Evolutionary conservation across 2,113 vertebrate genomes (phyloP), one percentile per base, ranked within the genome.

Genomic region (Alaudala cheleensis): DNA sequence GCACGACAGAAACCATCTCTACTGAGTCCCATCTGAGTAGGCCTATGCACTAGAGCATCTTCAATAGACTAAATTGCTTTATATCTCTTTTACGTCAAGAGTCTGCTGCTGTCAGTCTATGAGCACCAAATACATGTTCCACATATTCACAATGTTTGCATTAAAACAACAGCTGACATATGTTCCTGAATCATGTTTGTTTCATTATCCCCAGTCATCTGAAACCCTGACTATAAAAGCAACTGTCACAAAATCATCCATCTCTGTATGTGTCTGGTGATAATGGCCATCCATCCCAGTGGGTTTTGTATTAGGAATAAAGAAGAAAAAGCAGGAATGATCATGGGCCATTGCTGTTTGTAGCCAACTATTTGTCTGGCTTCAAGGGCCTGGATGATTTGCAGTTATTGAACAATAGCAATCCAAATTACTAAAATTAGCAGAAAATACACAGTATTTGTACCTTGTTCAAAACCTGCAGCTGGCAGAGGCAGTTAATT

Each of bases 401-500:
- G 54, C 51, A 47, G 26, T 51, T 40, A 57, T 42, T 57, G 65
- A 87, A 69, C 5, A 93, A n/a, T 39, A 37, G 54, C 74, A 73
- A 64, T 78, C 21, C 21, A 92, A 89, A 94, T 80, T 23, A 86
- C 93, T 80, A 60, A 88, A 94, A 95, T 94, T 73, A 95, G 37
- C 33, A 72, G 56, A 92, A 74, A 54, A 81, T 66, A 74, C 14
- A 28, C 16, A 84, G 29, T 70, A 47, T 86, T 90, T 78, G 54
- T 56, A 80, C 44, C 66, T 67, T 80, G 66, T 72, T 95, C 44
- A 71, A 80, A 82, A 88, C 53, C 58, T 83, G 80, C 82, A 94
- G 47, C 82, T 91, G 92, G 62, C 58, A 81, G 66, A 66, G 64
- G 33, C 29, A n/a, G 65, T 51, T 88, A 91, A 96, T 92, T 88